Base-by-base conservation (phyloP, 2,797 vertebrate species). In the Nannoperca australis region DNA sequence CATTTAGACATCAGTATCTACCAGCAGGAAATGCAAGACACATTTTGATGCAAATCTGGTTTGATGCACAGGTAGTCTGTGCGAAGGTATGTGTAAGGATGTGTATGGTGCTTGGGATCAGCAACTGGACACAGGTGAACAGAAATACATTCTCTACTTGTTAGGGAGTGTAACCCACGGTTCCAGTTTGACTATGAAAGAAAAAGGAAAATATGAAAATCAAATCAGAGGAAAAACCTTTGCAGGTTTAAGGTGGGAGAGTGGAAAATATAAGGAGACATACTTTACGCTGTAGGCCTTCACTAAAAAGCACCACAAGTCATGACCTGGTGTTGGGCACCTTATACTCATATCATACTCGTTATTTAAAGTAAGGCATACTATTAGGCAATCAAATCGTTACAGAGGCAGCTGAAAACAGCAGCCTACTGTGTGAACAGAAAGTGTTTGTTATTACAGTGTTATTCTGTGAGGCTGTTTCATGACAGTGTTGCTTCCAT, bases 401-500 rank as follows among this genome's bases (percentile, higher is more conserved):
- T 32, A 65, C 18, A 73, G 40, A 55, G 44, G 61, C 54, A 22
- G 15, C 44, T 54, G 1, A 63, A 65, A 82, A 65, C 74, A 76
- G 66, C 58, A 49, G 68, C 22, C 49, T 49, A 60, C 56, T 59
- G 32, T 73, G 38, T 53, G 30, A 13, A 73, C 30, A 72, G 47
- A 66, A 79, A 47, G 24, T 55, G 45, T 65, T 66, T 81, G 38
- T 63, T 75, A 38, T 73, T 69, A 72, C 12, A 60, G 34, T 54
- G 36, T 54, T 65, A 24, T 59, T 62, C n/a, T 40, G 32, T 22
- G 51, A 36, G 66, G 44, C 27, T 60, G 40, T 71, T 62, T 70
- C 63, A 60, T 66, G 42, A 42, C 18, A 27, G 5, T 42, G 36
- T 50, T 67, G 36, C 15, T 55, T 73, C 76, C 79, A 84, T 88